Percentiles rank a stretch among this genome's conserved stretches.
Conservation (phyloP, 2,888 invertebrate genomes). For the Lymantria dispar region DNA sequence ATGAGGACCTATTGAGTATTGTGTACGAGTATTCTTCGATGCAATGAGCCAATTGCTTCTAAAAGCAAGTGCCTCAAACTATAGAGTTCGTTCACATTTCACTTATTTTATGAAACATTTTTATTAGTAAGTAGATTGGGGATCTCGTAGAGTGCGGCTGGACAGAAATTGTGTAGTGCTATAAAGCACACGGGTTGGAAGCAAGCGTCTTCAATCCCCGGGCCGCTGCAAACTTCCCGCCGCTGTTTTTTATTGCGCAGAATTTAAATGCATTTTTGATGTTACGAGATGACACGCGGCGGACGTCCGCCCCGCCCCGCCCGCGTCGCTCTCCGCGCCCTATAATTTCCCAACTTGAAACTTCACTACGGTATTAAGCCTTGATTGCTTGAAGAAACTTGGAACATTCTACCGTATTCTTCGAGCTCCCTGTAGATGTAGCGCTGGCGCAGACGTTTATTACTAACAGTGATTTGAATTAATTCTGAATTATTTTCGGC, state of each 20-base stretch:
- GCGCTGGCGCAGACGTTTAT: slow-evolving; percentile 75
- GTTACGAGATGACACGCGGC: slow-evolving; percentile 83
- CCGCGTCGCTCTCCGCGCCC: slow-evolving; percentile 61
- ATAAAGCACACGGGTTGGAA: slow-evolving; percentile 53
- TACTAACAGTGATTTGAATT: slow-evolving; percentile 74
- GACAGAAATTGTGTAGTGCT: slow-evolving; percentile 62
- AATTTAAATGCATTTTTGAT: slow-evolving; percentile 84
- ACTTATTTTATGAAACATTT: slow-evolving; percentile 31
- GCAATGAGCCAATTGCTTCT: slow-evolving; percentile 49
- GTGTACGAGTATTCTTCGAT: slow-evolving; percentile 30
- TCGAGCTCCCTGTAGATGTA: slow-evolving; percentile 77
- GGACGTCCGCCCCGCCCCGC: slow-evolving; percentile 62
- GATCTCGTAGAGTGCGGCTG: slow-evolving; percentile 45
- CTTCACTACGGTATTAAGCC: slow-evolving; percentile 82
- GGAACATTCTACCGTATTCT: slow-evolving; percentile 81
- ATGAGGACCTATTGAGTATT: slow-evolving; percentile 37
- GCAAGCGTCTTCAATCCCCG: slow-evolving; percentile 68
- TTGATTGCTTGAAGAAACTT: slow-evolving; percentile 82
- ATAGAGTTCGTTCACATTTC: slow-evolving; percentile 6
- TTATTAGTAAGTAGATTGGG: slow-evolving; percentile 51
- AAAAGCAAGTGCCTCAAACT: slow-evolving; percentile 3
- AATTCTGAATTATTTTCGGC: slow-evolving; percentile 51
- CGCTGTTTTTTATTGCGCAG: slow-evolving; percentile 82
- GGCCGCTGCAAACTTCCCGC: slow-evolving; percentile 76
- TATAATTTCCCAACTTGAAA: slow-evolving; percentile 82